Evolutionary conservation across 2,113 vertebrate genomes (phyloP), one percentile per base, ranked within the genome.

Genomic region (Potamarius usumacintae): DNA sequence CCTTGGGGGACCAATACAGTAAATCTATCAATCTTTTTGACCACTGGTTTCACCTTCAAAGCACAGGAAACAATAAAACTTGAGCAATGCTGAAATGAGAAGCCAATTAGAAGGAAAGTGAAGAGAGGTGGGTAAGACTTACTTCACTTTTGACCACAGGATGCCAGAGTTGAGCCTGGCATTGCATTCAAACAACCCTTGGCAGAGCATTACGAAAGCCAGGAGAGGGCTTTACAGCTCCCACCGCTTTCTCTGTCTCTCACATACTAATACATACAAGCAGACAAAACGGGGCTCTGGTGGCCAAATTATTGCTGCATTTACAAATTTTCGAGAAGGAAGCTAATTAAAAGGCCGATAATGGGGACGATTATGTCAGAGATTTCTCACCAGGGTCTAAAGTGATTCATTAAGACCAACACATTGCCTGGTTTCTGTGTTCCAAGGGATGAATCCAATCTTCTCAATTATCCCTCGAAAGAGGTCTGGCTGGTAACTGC

Each of bases 281-380:
- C 82, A 87, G 65, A 14, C 69, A 82, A 86, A 89, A 52, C 55
- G 74, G 89, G 91, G 90, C 93, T 93, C 93, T 89, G 90, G 93
- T 92, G 94, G 91, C 92, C 92, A 94, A 94, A 95, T 96, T 93
- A 95, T 92, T 90, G 91, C 93, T 93, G 94, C 90, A 91, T 93
- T 91, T 93, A 94, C 94, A 93, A 88, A 94, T 94, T 93, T 94
- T 92, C 89, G 52, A 91, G 85, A 87, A 90, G 90, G 90, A 91
- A 93, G 85, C 91, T 89, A 88, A 94, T 94, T 94, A 95, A 94
- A 92, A 93, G 93, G 92, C 89, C 22, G 90, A 94, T 94, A 95
- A 95, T 94, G 90, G 93, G 93, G 91, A 94, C 90, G 94, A 94
- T 94, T 94, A 87, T 92, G 90, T 71, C 15, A 50, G 88, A 92